Percentiles rank a stretch among this genome's conserved stretches.
These are phyloP conservation scores for Melanchra persicariae DNA, from an alignment of 2,888 invertebrate species.

Conservation along the genomic window DNA sequence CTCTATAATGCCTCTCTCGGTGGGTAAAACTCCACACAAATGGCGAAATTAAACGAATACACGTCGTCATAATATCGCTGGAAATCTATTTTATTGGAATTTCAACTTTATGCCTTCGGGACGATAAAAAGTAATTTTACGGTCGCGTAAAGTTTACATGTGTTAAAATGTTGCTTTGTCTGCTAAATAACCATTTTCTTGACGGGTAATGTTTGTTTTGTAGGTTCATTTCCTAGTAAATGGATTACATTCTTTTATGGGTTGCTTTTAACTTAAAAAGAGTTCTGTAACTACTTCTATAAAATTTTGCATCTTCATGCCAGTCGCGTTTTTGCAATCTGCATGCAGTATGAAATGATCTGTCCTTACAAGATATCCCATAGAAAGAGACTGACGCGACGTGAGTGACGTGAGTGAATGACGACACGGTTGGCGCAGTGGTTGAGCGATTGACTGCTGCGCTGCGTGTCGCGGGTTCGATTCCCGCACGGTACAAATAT, in stretches of 20 bases:
- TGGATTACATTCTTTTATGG: conserved; percentile 21
- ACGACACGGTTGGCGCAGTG: too few relatives aligned
- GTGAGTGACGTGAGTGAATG: too few relatives aligned
- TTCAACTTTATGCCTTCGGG: conserved; percentile 66
- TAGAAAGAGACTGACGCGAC: too few relatives aligned
- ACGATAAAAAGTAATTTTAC: conserved; percentile 69
- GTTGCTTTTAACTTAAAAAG: not conserved
- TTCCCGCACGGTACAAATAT: too few relatives aligned
- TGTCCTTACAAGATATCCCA: not conserved
- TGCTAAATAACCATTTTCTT: conserved; percentile 37
- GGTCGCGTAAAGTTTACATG: conserved; percentile 62
- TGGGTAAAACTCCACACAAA: conserved; percentile 74
- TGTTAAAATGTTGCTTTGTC: conserved; percentile 55
- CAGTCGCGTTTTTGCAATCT: too few relatives aligned
- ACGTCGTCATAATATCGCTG: conserved; percentile 62
- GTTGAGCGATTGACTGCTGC: too few relatives aligned
- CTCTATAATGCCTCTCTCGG: conserved; percentile 72
- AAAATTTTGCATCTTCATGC: too few relatives aligned
- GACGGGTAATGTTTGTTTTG: conserved; percentile 31
- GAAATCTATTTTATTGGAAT: conserved; percentile 69
- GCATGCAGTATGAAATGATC: too few relatives aligned
- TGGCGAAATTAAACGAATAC: conserved; percentile 76
- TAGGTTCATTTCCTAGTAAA: conserved; percentile 20
- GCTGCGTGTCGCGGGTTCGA: too few relatives aligned
- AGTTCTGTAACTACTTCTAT: not conserved